Evolutionary conservation across 1,140 invertebrate genomes (phyloP).

Genomic region (Diabrotica undecimpunctata): DNA sequence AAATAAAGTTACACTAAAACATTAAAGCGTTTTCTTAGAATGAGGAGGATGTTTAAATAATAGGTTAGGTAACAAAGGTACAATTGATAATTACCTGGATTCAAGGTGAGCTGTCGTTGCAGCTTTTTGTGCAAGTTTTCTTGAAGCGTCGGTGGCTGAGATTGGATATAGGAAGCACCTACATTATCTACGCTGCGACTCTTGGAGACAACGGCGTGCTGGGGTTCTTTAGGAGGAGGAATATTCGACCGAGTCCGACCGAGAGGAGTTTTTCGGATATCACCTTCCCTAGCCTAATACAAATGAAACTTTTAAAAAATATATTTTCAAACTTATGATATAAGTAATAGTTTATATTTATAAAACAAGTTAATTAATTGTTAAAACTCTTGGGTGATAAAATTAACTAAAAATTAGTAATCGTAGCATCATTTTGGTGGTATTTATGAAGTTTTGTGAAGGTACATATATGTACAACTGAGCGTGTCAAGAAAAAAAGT

Average conservation of each 20-base stretch:
- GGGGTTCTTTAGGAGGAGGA: slow-evolving; percentile 41
- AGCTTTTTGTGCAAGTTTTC: slow-evolving; percentile 74
- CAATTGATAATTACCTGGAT: slow-evolving; percentile 51
- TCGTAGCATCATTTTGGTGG: too few species aligned
- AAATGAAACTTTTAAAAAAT: background rate
- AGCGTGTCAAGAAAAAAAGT: too few species aligned
- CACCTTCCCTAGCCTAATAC: slow-evolving; percentile 15
- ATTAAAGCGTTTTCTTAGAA: too few species aligned
- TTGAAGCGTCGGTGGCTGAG: slow-evolving; percentile 40
- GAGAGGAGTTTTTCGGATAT: slow-evolving; percentile 40
- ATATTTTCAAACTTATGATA: background rate
- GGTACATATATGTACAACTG: too few species aligned
- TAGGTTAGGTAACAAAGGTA: too few species aligned
- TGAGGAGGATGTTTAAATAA: too few species aligned
- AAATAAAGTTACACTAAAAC: too few species aligned
- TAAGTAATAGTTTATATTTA: too few species aligned
- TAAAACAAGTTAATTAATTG: too few species aligned
- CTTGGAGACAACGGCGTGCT: slow-evolving; percentile 49
- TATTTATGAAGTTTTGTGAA: too few species aligned
- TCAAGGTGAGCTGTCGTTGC: slow-evolving; percentile 75
- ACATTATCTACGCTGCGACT: slow-evolving; percentile 58
- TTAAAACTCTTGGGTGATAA: too few species aligned
- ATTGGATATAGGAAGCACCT: slow-evolving; percentile 39
- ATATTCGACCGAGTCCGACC: slow-evolving; percentile 58
- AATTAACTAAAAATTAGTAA: too few species aligned